Base-by-base conservation (phyloP, 2,113 vertebrate genomes). In the Centropus unirufus region DNA sequence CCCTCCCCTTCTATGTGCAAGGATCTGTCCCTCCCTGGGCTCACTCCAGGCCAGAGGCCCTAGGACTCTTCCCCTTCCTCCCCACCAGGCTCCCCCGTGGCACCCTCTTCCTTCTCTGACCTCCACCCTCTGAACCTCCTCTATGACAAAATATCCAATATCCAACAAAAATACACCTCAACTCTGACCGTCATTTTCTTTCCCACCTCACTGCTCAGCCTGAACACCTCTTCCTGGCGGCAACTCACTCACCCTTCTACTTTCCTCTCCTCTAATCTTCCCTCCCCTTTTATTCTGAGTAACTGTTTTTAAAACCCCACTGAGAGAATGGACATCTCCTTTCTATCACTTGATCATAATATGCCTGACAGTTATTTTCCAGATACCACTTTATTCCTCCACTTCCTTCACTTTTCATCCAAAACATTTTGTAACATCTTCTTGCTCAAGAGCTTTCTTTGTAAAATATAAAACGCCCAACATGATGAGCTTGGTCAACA, bases 41-140 rank as follows among this genome's bases (percentile, higher is more conserved):
- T 10, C 4, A 4, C 14, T 39, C 1, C 0, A 4, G 17, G 29
- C 18, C 46, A 36, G 18, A 61, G 14, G 29, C 22, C 21, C 11
- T 64, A 40, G 18, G 4, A n/a, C 58, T 51, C 64, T 39, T 17
- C 8, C 26, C 20, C 44, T 17, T 7, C 26, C 20, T 40, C 8
- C 11, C 8, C 6, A 4, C 20, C 49, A 42, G 18, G 10, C 44
- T 69, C 9, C 12, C 16, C 15, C n/a, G 13, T 2, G 30, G 13
- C 40, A 51, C 2, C 5, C 8, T 19, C 39, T 34, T 61, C n/a
- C 19, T 18, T 19, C 73, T 81, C 66, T 66, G 47, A 26, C 36
- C 58, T 87, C 46, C 3, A 1, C 69, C 24, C 27, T 34, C 30
- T 1, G 1, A 3, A 12, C 23, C 22, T 9, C 4, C 74, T 52